Base-by-base conservation (phyloP, 2,113 vertebrate genomes). In the Gnathonemus longibarbis region DNA sequence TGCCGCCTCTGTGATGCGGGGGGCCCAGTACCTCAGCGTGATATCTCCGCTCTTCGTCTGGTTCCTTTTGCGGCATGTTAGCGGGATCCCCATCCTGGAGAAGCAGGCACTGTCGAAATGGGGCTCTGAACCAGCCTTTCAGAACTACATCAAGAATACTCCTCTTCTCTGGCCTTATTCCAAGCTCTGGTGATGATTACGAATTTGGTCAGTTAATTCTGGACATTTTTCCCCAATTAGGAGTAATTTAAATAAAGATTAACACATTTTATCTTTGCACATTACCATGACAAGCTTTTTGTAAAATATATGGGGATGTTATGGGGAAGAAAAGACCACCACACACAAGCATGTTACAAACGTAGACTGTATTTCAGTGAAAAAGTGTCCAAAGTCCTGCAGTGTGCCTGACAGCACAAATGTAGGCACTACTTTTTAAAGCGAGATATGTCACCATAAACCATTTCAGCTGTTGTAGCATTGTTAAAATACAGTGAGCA, bases 81-180 rank as follows among this genome's bases (percentile, higher is more conserved):
- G 96, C 45, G 96, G 96, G 0, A 93, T 97, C 84, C 96, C 96
- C 84, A 94, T 97, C 31, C 93, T 97, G 80, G 96, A 97, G 93
- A 95, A 92, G 90, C 95, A 95, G 90, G 96, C 95, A 56, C 39
- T 91, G 92, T 95, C 89, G 91, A 96, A 91, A 92, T 97, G 96
- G 96, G 96, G 96, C 0, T 93, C 94, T 0, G 94, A 96, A 48
- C 92, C 94, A 0, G 91, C 52, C 48, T 97, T 95, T 91, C 95
- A 95, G 83, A 85, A 91, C 86, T 97, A 97, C 90, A 31, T 96
- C 53, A 94, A 87, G 50, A 94, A 95, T 91, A 97, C 96, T 39
- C 96, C 96, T 19, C 91, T 96, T 0, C 95, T 97, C 58, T 97
- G 96, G 96, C 96, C 96, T 0, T 93, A 91, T 77, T 93, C 92